These are phyloP conservation scores for Agrotis segetum DNA, from an alignment of 2,888 invertebrate genomes.

Conservation along the genomic window DNA sequence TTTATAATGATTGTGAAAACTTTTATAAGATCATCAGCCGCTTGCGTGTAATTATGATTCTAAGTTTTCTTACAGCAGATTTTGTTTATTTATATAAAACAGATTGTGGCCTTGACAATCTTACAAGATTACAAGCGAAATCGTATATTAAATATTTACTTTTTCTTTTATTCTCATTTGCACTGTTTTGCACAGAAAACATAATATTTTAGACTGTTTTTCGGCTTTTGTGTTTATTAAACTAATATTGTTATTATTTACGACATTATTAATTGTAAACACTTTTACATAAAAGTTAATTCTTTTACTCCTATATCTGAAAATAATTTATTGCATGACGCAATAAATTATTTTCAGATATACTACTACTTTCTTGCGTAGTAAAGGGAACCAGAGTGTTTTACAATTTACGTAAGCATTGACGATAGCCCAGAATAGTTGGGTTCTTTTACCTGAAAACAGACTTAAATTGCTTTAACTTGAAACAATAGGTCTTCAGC, in stretches of 20 bases:
- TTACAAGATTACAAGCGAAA: neutral
- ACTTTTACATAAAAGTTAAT: neutral
- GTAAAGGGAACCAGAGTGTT: neutral
- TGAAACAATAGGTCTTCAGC: neutral
- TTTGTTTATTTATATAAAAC: conserved; percentile 16
- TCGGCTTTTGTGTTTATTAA: neutral
- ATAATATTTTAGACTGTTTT: neutral
- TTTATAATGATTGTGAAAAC: conserved; percentile 29
- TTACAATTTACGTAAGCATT: neutral
- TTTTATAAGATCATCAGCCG: conserved; percentile 25
- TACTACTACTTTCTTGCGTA: neutral
- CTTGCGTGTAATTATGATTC: conserved; percentile 44
- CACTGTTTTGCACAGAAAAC: neutral
- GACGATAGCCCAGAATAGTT: neutral
- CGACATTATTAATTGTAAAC: neutral
- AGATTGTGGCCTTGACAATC: conserved; percentile 16
- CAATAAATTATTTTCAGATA: too few relatives aligned
- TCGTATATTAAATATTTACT: neutral
- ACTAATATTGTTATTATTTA: neutral
- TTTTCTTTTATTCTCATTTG: neutral
- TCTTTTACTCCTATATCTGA: neutral
- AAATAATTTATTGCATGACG: too few relatives aligned
- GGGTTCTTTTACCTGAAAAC: neutral
- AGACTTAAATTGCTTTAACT: neutral
- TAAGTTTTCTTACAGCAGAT: conserved; percentile 14